Evolutionary conservation across 2,797 vertebrate genomes (phyloP), one percentile per base, ranked within the genome.

Genomic region (Semotilus atromaculatus): DNA sequence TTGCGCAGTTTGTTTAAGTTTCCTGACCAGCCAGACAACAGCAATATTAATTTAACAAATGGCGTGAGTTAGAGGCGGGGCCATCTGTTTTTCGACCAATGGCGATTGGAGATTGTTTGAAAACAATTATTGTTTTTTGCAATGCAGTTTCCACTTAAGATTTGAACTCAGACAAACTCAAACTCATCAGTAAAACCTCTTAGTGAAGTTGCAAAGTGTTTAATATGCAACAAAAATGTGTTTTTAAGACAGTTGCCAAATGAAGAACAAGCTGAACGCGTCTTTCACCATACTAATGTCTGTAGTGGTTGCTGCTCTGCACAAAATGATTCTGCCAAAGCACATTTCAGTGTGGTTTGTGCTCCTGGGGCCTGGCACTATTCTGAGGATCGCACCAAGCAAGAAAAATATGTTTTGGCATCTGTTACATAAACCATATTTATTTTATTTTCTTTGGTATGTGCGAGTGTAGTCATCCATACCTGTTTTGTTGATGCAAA

Each of bases 341-440:
- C 71, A 84, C 75, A 45, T 81, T 70, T 58, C 53, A n/a, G 62
- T 82, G 85, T 85, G 88, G 82, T 87, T 83, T 88, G n/a, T 82
- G 70, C 58, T 83, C 40, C 74, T 34, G 34, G 81, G 60, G 71
- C 64, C 77, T 85, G 83, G 86, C 81, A 79, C 40, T 68, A 81
- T 84, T 64, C 16, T 67, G 76, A 75, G 77, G 48, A 76, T 81
- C 29, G 21, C 62, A 58, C 43, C 38, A 40, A 72, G 67, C 45
- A 74, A 80, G 58, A 77, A 70, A 80, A 85, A 84, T 74, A 81
- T 7, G 29, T 82, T 70, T 51, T 58, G 38, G 72, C 78, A 66
- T 76, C 21, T 73, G 60, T 66, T 40, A 31, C 80, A 82, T 66
- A 73, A 85, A 58, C 74, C 83, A 74, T 38, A 53, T 78, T 87